Base-by-base conservation (phyloP, 2,888 invertebrate species). In the Erannis defoliaria region DNA sequence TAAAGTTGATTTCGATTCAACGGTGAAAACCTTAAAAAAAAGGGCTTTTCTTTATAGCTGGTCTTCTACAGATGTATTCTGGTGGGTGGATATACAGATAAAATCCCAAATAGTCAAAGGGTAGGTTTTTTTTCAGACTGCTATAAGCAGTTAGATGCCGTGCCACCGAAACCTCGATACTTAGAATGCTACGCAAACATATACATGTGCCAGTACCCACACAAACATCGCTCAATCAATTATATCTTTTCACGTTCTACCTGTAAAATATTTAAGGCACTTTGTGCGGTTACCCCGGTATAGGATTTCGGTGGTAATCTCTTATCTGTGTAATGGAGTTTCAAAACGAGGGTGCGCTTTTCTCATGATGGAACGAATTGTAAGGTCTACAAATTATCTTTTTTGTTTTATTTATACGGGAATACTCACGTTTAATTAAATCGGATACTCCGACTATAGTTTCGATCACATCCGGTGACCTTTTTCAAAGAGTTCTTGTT, bases 221-320 rank as follows among this genome's bases (percentile, higher is more conserved):
- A 12, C 2, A 8, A 40, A 10, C 60, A 50, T 6, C 12, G 1
- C 35, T 55, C 55, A 16, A 60, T 60, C 60, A 55, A 60, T 60
- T 55, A 55, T 50, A 23, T 53, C 51, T 45, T 49, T 43, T 38
- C 35, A 26, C 35, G 29, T 54, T 54, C 35, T 18, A 49, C 43
- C 50, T 50, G 55, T 43, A 31, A 55, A 43, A 50, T 37, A 38
- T 50, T 42, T 19, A 23, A 60, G 19, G 49, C 43, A 50, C 37
- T 55, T 60, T 49, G 23, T 38, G 37, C 14, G 23, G n/a, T 46
- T 19, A 21, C 38, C 18, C 42, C 21, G 37, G n/a, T 18, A 18
- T 37, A 51, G 37, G 38, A 53, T 53, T 58, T 38, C 21, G 38
- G 23, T 31, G 21, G 23, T 53, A 51, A 43, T 38, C 58, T 38